Base-by-base conservation (phyloP, 1,140 invertebrate genomes). In the Drosophila arawakana region DNA sequence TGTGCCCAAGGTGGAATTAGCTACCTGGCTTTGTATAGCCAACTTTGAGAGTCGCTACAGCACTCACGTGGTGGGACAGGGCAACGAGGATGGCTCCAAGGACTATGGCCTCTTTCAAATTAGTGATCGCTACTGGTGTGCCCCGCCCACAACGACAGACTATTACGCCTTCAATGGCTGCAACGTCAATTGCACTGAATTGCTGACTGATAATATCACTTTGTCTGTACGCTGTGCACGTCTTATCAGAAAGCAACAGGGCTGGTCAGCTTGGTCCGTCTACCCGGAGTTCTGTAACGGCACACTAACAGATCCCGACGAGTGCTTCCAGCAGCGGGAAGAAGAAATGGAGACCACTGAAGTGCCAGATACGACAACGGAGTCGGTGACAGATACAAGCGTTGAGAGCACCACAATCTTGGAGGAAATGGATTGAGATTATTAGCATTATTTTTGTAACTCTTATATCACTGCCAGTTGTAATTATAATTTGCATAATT, bases 201-300 rank as follows among this genome's bases (percentile, higher is more conserved):
- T 92, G n/a, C 43, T 92, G 11, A 72, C 35, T 35, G 81, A 92
- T 66, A 79, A 92, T 69, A 92, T 92, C n/a, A 91, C 89, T 2
- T 68, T 54, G 55, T 73, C 91, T 10, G 82, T 92, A 2, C 66
- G 66, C 6, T 92, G 91, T 82, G 91, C 91, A 0, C 55, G 66
- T 3, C 69, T 75, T 15, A 90, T 92, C 61, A 78, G 55, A 30
- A 76, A 44, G 15, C 82, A 88, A 6, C 91, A 93, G 93, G 96
- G 96, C 9, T 96, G 95, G 92, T 93, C 94, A 5, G 96, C 96
- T 9, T 96, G 96, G 96, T 94, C 94, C 0, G 95, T 95, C 0
- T 96, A 95, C 72, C 90, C 75, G 6, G 78, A 84, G 11, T 92
- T 93, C 69, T 94, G 94, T 62, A 91, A 91, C 55, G 68, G 74